Evolutionary conservation across 2,113 vertebrate genomes (phyloP), one percentile per base, ranked within the genome.

Genomic region (Dicaeum eximium): DNA sequence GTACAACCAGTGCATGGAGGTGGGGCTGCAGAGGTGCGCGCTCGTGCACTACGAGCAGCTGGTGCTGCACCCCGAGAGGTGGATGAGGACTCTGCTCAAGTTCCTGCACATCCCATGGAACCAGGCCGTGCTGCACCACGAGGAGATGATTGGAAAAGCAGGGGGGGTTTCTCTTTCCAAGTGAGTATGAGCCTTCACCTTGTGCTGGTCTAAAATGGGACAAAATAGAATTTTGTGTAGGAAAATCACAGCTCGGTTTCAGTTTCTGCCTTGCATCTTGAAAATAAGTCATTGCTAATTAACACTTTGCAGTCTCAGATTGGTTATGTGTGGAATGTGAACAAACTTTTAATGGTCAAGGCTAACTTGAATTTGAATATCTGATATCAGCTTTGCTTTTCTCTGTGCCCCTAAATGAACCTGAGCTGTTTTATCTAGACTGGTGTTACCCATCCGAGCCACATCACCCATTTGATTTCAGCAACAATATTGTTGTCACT

Each of bases 111-210:
- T 99, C 96, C 98, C 99, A 0, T 99, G 99, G 99, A 98, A 99
- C 86, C 98, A 99, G 33, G 98, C 99, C 2, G 99, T 99, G 45
- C 97, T 99, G 92, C 99, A 99, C 95, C 99, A 99, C 0, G 99
- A 99, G 93, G 99, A 99, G 73, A 99, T 99, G 97, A 99, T 99
- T 65, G 99, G 99, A 42, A 99, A 99, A 97, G 99, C 98, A 16
- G 99, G 99, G 42, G 99, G 99, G 57, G 99, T 99, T 48, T 99
- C 99, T 18, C 99, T 99, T 48, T 99, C 99, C 23, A 99, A 99
- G 99, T 99, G 97, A 99, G 99, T 99, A 79, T 33, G 50, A 69
- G 15, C 8, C 0, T 91, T 54, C 25, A 4, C 50, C 38, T 37
- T 44, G 16, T 25, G 2, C 28, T 44, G 33, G 9, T 60, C 9